Evolutionary conservation across 2,888 invertebrate genomes (phyloP).

Genomic region (Gandaritis pyraliata): DNA sequence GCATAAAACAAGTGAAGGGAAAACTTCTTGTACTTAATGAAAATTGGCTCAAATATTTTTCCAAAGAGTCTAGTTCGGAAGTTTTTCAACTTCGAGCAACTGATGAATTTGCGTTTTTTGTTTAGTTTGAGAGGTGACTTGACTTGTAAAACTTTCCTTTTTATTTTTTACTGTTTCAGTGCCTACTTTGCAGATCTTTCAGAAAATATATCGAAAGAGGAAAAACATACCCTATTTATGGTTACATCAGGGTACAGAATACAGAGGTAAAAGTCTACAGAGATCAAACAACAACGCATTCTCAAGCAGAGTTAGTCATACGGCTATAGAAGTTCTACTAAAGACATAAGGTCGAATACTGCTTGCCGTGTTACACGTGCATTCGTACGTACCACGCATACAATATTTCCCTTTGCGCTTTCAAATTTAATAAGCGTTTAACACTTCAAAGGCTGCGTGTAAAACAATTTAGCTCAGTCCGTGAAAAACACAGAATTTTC

Average conservation of each 20-base stretch:
- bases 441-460: conserved; percentile 79
- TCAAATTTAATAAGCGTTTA: conserved; percentile 82
- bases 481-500: conserved; percentile 79
- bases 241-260: too few relatives aligned
- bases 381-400: conserved; percentile 50
- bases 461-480: conserved; percentile 79
- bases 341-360: conserved; percentile 34
- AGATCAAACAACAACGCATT: background rate
- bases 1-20: conserved; percentile 59
- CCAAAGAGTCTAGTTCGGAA: conserved; percentile 32
- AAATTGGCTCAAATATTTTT: conserved; percentile 43
- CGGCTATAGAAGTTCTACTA: background rate
- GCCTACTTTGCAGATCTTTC: too few relatives aligned
- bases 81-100: conserved; percentile 30
- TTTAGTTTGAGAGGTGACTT: conserved; percentile 29
- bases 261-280: background rate
- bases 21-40: conserved; percentile 39
- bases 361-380: conserved; percentile 24
- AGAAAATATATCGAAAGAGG: too few relatives aligned
- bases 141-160: conserved; percentile 10
- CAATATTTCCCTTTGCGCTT: conserved; percentile 74
- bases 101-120: conserved; percentile 34
- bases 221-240: too few relatives aligned
- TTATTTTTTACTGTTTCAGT: background rate
- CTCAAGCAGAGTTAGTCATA: background rate